Evolutionary conservation across 2,888 invertebrate genomes (phyloP).

Genomic region (Lasioglossum lativentre): DNA sequence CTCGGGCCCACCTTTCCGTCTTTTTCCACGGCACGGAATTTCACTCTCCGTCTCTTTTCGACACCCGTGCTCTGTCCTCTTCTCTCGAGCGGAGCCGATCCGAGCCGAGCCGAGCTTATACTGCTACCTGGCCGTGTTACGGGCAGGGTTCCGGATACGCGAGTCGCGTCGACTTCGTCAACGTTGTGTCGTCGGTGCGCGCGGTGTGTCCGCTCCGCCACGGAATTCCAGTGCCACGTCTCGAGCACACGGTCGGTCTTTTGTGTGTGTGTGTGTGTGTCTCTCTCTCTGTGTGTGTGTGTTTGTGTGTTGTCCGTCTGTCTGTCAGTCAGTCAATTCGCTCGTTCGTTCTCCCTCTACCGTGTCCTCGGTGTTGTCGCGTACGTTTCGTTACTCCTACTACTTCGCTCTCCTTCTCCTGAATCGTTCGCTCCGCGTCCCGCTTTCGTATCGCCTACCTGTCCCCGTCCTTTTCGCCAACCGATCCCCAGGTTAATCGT

Average conservation of each 20-base stretch:
- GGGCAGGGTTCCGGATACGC: conserved; percentile 57
- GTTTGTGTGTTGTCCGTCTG: not conserved
- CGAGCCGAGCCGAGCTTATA: not conserved
- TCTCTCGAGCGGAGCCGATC: not conserved
- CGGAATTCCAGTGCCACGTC: conserved; percentile 69
- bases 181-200: conserved; percentile 52
- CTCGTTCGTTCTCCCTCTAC: not conserved
- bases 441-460: not conserved
- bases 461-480: not conserved
- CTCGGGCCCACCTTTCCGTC: conserved; percentile 54
- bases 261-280: not conserved
- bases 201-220: conserved; percentile 35
- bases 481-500: not conserved
- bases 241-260: conserved; percentile 35
- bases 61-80: not conserved
- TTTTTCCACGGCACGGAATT: conserved; percentile 23
- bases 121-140: conserved; percentile 61
- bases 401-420: not conserved
- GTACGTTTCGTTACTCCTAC: not conserved
- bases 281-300: not conserved
- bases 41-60: conserved; percentile 8
- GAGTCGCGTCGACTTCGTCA: conserved; percentile 56
- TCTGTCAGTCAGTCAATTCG: not conserved
- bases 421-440: not conserved
- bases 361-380: conserved; percentile 1